These are phyloP conservation scores for Penaeus indicus DNA, from an alignment of 1,140 invertebrate species.

Conservation along the genomic window DNA sequence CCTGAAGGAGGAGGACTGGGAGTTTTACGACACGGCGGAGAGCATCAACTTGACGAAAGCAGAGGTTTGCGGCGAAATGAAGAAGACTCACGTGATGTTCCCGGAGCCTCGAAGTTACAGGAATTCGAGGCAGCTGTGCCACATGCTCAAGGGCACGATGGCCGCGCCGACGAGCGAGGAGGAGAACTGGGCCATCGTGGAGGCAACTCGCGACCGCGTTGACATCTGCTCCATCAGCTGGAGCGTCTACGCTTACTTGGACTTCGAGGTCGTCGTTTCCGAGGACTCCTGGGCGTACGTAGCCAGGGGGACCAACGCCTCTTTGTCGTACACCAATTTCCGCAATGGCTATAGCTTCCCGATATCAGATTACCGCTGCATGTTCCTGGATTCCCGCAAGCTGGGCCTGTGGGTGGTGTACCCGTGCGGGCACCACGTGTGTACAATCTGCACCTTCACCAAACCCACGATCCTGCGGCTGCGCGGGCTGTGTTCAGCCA, in stretches of 20 bases:
- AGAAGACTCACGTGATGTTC: conserved; percentile 50
- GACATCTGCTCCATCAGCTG: conserved; percentile 47
- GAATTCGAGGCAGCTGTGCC: conserved; percentile 48
- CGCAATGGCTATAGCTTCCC: conserved; percentile 34
- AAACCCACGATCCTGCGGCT: conserved; percentile 38
- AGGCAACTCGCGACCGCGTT: not conserved
- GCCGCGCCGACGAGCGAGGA: conserved; percentile 46
- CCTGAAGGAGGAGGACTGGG: conserved; percentile 39
- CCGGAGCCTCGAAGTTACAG: conserved; percentile 52
- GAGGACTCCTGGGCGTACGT: conserved; percentile 30
- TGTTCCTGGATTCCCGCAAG: conserved; percentile 50
- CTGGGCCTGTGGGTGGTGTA: conserved; percentile 56
- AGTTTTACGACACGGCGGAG: conserved; percentile 33
- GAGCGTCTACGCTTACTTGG: conserved; percentile 61
- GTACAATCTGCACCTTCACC: conserved; percentile 58
- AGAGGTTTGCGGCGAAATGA: conserved; percentile 26
- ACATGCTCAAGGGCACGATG: conserved; percentile 61
- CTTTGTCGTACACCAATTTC: conserved; percentile 58
- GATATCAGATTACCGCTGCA: conserved; percentile 27
- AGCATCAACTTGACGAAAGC: not conserved
- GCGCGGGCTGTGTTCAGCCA: conserved; percentile 58
- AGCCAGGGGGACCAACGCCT: conserved; percentile 36
- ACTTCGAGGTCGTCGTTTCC: not conserved
- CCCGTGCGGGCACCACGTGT: conserved; percentile 54
- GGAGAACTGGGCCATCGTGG: conserved; percentile 46